Evolutionary conservation across 2,888 invertebrate genomes (phyloP), one percentile per base, ranked within the genome.

Genomic region (Pocota personata): DNA sequence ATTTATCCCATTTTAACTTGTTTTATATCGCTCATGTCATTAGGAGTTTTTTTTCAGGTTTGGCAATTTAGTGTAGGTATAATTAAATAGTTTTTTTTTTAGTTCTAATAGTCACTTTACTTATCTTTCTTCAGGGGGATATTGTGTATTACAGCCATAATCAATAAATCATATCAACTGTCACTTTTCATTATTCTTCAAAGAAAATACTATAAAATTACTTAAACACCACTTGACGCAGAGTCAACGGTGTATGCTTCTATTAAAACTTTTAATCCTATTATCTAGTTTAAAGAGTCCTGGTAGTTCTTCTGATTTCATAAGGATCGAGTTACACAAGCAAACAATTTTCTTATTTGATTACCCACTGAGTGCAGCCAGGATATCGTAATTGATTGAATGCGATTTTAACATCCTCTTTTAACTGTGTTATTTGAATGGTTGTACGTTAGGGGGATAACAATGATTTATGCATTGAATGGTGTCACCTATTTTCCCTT

Each of bases 201-300:
- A 24, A 0, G 21, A 21, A 48, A 21, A 21, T 14, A 7, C 7
- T 10, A 35, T 4, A 48, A 10, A 66, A 21, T 3, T 35, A 48
- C 12, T 19, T n/a, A 46, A 30, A 16, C 40, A 19, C 52, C 16
- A 62, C 7, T 52, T 40, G n/a, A 60, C 52, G 60, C 21, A 8
- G 32, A 32, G 21, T 69, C 62, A 62, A 16, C 24, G 1, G n/a
- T 62, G 21, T 24, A 75, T 55, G 12, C 7, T 2, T n/a, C 24
- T 21, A 50, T 48, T 58, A 40, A 40, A 50, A 16, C 55, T 35
- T 27, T 72, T 57, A 73, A 60, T 80, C 52, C 50, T 43, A 64
- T 79, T 79, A 66, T 66, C 72, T 43, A 43, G 32, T 58, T 35
- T 32, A 58, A 43, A 40, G 48, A 14, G 12, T 43, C 37, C 24